Evolutionary conservation across 2,797 vertebrate genomes (phyloP).

Genomic region (Hyperoplus lanceolatus): DNA sequence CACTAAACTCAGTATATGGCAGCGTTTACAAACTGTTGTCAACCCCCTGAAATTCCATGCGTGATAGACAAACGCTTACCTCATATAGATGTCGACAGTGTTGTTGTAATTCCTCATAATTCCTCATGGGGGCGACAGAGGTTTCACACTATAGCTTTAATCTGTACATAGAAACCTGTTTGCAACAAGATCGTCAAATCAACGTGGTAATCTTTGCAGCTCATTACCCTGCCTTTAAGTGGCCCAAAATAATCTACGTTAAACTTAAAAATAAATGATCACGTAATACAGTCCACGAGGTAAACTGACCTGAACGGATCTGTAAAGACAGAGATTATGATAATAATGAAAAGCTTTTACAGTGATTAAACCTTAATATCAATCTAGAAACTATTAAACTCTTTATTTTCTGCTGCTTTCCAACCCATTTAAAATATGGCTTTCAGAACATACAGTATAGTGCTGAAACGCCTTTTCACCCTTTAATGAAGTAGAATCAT

Average conservation of each 20-base stretch:
- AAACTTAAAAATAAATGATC: neutral
- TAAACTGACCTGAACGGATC: neutral
- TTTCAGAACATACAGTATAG: conserved; percentile 18
- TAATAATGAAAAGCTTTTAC: conserved; percentile 32
- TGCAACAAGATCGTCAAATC: neutral
- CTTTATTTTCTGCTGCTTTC: conserved; percentile 16
- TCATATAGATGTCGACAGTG: too few relatives aligned
- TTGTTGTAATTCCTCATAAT: too few relatives aligned
- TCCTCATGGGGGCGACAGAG: too few relatives aligned
- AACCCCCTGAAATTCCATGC: too few relatives aligned
- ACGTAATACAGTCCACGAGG: neutral
- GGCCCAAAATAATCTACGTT: neutral
- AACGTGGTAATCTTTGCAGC: neutral
- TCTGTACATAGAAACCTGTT: neutral
- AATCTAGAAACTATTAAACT: conserved; percentile 26
- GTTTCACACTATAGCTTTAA: neutral
- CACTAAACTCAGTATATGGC: too few relatives aligned
- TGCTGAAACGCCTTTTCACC: conserved; percentile 14
- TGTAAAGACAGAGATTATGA: conserved; percentile 19
- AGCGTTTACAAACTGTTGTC: too few relatives aligned
- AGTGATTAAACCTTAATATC: conserved; percentile 36
- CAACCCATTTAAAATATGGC: conserved; percentile 2
- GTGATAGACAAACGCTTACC: too few relatives aligned
- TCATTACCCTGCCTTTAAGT: neutral
- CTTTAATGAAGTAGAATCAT: conserved; percentile 13